Evolutionary conservation across 2,797 vertebrate species (phyloP).

Genomic region (Eremophila alpestris): DNA sequence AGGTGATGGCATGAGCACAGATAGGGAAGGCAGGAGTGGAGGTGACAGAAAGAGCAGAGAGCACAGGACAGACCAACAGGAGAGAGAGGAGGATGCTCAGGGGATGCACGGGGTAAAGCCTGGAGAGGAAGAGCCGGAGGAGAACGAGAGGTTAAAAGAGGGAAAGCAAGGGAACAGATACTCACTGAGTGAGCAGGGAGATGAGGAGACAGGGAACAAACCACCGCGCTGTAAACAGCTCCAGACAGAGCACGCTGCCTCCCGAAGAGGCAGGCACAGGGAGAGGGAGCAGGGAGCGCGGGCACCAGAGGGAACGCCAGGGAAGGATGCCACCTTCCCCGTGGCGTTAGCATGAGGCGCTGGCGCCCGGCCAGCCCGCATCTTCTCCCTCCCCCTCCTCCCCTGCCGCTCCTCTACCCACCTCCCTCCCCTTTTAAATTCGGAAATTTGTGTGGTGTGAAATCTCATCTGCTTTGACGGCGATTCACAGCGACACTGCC

Average conservation of each 20-base stretch:
- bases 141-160: neutral
- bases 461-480: slow-evolving; percentile 19
- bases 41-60: neutral
- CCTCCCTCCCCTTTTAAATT: slow-evolving; percentile 44
- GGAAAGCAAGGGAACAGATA: neutral
- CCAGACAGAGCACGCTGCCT: neutral
- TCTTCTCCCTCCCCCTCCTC: slow-evolving; percentile 33
- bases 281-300: neutral
- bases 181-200: neutral
- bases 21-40: neutral
- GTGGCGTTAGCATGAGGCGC: neutral
- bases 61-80: neutral
- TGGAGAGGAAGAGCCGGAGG: neutral
- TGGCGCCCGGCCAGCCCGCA: neutral
- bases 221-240: neutral
- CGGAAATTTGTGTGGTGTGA: slow-evolving; percentile 46
- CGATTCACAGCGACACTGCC: slow-evolving; percentile 26
- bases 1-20: neutral
- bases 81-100: neutral
- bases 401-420: neutral
- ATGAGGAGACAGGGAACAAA: slow-evolving; percentile 34
- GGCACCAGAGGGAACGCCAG: neutral
- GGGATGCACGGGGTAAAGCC: neutral
- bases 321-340: slow-evolving; percentile 52
- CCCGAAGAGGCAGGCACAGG: neutral